Evolutionary conservation across 2,888 invertebrate genomes (phyloP).

Genomic region (Parapristionchus giblindavisi): DNA sequence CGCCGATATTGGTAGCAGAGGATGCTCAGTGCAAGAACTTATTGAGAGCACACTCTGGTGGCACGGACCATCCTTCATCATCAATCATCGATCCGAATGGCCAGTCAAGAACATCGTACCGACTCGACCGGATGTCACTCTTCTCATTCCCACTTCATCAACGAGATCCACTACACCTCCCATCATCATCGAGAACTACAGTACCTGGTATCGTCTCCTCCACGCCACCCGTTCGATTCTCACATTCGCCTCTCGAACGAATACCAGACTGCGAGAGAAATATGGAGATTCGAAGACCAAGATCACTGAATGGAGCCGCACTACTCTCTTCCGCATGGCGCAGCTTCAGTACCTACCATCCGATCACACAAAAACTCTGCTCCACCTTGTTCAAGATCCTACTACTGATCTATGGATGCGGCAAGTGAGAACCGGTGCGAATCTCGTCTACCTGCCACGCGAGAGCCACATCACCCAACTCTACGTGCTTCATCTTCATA

Average conservation of each 20-base stretch:
- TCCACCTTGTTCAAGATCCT: not conserved
- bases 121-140: not conserved
- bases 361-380: not conserved
- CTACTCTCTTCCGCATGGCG: not conserved
- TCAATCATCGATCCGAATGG: not conserved
- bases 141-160: not conserved
- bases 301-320: not conserved
- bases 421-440: not conserved
- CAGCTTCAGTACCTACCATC: not conserved
- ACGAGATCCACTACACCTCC: not conserved
- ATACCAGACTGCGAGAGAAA: not conserved
- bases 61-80: conserved; percentile 5
- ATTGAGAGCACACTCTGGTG: not conserved
- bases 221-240: not conserved
- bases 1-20: conserved; percentile 11
- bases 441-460: not conserved
- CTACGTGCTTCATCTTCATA: conserved; percentile 1
- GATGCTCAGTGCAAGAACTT: not conserved
- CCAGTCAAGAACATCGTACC: not conserved
- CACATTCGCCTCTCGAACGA: not conserved
- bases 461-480: conserved; percentile 11
- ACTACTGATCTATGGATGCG: not conserved
- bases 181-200: not conserved
- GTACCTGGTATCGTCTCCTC: not conserved
- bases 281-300: not conserved